Conservation (phyloP, 2,888 invertebrate genomes). For the Frankliniella fusca region DNA sequence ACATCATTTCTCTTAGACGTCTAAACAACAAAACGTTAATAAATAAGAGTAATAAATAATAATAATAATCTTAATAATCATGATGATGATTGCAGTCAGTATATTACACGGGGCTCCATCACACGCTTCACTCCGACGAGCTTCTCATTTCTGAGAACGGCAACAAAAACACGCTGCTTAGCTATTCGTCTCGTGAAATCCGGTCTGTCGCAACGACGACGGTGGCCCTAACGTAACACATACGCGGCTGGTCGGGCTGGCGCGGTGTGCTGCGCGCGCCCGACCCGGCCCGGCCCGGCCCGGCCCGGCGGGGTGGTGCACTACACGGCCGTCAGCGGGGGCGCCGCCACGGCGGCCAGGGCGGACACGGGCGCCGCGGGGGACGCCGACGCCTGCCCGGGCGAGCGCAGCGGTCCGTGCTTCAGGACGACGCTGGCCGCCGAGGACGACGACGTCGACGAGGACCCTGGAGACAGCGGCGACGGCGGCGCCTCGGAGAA, state of each 20-base stretch:
- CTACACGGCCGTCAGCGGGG: not conserved
- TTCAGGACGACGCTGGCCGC: not conserved
- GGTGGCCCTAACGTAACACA: too few species aligned
- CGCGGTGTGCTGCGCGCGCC: too few species aligned
- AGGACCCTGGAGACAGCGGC: not conserved
- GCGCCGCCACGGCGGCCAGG: not conserved
- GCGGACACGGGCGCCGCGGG: not conserved
- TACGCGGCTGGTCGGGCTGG: too few species aligned
- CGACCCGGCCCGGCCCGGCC: too few species aligned
- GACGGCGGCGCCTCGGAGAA: slow-evolving; percentile 8
- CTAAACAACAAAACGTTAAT: not conserved
- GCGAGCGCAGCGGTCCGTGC: not conserved
- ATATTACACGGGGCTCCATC: not conserved
- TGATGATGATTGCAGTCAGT: not conserved
- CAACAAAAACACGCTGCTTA: too few species aligned
- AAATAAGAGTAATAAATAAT: not conserved
- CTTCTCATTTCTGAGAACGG: too few species aligned
- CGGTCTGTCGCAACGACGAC: too few species aligned
- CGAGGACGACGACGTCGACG: slow-evolving; percentile 13
- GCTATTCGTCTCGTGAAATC: too few species aligned
- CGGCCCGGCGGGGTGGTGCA: too few species aligned
- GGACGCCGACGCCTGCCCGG: not conserved
- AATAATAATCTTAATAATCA: not conserved
- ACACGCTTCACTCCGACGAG: too few species aligned
- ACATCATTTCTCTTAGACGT: too few species aligned